These are phyloP conservation scores for Hybognathus amarus DNA, from an alignment of 2,797 vertebrate genomes.

Conservation along the genomic window DNA sequence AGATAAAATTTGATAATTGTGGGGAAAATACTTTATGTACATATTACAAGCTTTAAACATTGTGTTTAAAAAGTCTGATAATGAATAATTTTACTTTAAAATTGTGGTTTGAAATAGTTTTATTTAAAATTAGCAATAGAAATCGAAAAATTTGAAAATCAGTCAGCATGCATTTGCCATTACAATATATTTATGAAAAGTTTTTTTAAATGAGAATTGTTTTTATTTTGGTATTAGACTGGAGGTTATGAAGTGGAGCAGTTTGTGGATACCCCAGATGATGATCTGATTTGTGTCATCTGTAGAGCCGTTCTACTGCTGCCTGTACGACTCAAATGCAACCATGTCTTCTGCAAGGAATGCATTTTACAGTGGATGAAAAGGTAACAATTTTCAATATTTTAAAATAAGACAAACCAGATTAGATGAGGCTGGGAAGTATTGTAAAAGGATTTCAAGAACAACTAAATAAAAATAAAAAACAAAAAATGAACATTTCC, in stretches of 20 bases:
- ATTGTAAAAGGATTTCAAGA: neutral
- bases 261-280: constrained; percentile 84
- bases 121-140: neutral
- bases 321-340: constrained; percentile 83
- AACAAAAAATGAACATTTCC: no score
- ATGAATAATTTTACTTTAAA: neutral
- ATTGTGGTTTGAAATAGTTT: neutral
- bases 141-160: neutral
- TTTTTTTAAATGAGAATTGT: neutral
- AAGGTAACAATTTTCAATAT: constrained; percentile 67
- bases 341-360: constrained; percentile 89
- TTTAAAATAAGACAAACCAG: neutral
- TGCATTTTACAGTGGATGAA: constrained; percentile 89
- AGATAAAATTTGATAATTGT: neutral
- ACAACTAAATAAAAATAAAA: neutral
- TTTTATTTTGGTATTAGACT: constrained; percentile 69
- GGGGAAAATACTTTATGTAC: neutral
- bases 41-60: neutral
- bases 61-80: neutral
- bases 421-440: neutral
- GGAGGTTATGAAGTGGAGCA: constrained; percentile 87
- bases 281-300: constrained; percentile 86
- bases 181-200: neutral
- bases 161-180: neutral
- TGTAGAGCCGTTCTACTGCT: constrained; percentile 87